These are phyloP conservation scores for Bemisia tabaci DNA, from an alignment of 1,140 invertebrate species.

Conservation along the genomic window DNA sequence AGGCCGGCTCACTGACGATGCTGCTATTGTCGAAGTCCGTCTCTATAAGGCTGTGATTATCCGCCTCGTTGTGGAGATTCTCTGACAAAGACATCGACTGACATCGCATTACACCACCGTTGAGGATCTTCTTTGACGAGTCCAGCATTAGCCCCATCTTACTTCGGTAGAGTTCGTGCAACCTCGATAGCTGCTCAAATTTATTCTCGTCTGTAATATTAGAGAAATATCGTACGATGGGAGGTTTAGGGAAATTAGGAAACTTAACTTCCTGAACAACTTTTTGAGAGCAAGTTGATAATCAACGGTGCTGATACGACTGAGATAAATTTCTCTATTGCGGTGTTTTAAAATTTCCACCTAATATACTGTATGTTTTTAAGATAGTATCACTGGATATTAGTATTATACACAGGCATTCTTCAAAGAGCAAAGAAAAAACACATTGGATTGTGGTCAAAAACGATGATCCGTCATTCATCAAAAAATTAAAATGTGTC, in stretches of 20 bases:
- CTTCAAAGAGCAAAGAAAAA: too few species aligned
- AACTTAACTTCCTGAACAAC: background rate
- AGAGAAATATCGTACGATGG: too few species aligned
- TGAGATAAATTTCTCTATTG: too few species aligned
- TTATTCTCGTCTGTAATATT: constrained; percentile 34
- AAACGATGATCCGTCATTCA: too few species aligned
- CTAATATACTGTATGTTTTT: too few species aligned
- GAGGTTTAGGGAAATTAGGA: constrained; percentile 21
- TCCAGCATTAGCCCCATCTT: constrained; percentile 44
- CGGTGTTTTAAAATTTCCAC: too few species aligned
- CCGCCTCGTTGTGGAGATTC: constrained; percentile 40
- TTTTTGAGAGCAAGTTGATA: too few species aligned
- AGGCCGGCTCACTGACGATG: constrained; percentile 66
- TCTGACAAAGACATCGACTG: constrained; percentile 56
- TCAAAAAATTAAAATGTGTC: too few species aligned
- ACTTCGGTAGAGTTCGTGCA: constrained; percentile 51
- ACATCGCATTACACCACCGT: constrained; percentile 28
- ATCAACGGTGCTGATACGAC: too few species aligned
- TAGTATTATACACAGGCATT: too few species aligned
- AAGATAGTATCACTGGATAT: too few species aligned
- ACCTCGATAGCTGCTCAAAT: constrained; percentile 49
- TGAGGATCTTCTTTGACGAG: constrained; percentile 6
- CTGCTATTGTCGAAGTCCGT: constrained; percentile 36
- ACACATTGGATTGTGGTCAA: too few species aligned
- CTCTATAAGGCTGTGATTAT: constrained; percentile 33